phyloP scores from a whole-genome alignment of 2,888 invertebrate genomes.

The Agrotis exclamationis region DNA sequence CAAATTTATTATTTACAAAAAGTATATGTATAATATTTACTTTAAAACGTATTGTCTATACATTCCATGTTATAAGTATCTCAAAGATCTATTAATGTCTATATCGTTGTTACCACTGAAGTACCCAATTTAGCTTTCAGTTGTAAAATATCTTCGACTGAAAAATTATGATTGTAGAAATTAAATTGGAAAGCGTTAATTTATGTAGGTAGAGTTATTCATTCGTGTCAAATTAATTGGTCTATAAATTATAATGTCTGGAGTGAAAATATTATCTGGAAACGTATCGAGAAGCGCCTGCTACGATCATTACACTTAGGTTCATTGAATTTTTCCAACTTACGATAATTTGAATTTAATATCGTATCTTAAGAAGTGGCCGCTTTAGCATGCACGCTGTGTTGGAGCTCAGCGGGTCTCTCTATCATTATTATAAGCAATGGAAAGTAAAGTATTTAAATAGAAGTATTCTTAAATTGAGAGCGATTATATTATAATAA shows the following conservation, averaged over 20 bases:
- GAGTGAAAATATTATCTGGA: slow-evolving; percentile 40
- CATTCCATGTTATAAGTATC: slow-evolving; percentile 71
- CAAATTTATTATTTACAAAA: slow-evolving; percentile 59
- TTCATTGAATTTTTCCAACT: slow-evolving; percentile 45
- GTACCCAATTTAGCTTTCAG: slow-evolving; percentile 49
- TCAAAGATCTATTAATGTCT: slow-evolving; percentile 61
- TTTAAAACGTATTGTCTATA: slow-evolving; percentile 62
- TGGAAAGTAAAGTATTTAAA: slow-evolving; percentile 61
- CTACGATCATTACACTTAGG: slow-evolving; percentile 33
- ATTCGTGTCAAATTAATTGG: slow-evolving; percentile 63
- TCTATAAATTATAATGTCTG: slow-evolving; percentile 55
- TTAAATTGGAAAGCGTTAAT: slow-evolving; percentile 39
- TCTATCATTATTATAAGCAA: slow-evolving; percentile 59
- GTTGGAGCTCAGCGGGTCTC: slow-evolving; percentile 37
- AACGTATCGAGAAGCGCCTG: slow-evolving; percentile 51
- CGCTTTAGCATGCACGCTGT: slow-evolving; percentile 46
- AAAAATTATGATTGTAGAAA: slow-evolving; percentile 41
- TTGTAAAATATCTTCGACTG: slow-evolving; percentile 53
- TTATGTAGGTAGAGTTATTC: slow-evolving; percentile 52
- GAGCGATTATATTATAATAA: slow-evolving; percentile 75
- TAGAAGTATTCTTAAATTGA: slow-evolving; percentile 64
- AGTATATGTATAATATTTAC: slow-evolving; percentile 57
- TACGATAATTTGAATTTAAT: slow-evolving; percentile 43
- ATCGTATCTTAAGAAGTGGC: slow-evolving; percentile 35
- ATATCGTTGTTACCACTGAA: slow-evolving; percentile 61